A percentile compares a stretch with the other conserved stretches of the same genome.
Conservation (phyloP, 2,888 invertebrate species). For the Ctenicera cuprea region DNA sequence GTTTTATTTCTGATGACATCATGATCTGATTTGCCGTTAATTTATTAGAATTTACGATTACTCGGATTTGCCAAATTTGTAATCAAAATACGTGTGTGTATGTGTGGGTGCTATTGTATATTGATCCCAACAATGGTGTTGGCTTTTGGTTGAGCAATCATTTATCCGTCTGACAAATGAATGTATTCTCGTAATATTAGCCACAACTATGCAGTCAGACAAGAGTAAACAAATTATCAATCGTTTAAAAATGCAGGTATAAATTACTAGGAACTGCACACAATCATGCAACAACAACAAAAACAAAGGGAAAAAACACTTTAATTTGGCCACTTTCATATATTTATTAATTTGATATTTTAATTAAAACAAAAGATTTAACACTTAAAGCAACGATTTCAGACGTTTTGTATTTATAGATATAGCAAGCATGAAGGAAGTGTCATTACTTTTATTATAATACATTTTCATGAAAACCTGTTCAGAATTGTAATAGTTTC, state of each 20-base stretch:
- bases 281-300: too few species aligned
- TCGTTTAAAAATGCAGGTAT: conserved; percentile 17
- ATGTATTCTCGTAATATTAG: not conserved
- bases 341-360: too few species aligned
- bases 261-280: not conserved
- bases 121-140: not conserved
- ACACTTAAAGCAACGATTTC: too few species aligned
- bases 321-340: too few species aligned
- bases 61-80: not conserved
- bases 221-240: conserved; percentile 14
- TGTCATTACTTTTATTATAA: too few species aligned
- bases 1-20: not conserved
- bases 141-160: not conserved
- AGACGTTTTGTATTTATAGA: too few species aligned
- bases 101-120: not conserved
- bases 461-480: too few species aligned
- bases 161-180: not conserved
- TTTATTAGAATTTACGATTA: conserved; percentile 4
- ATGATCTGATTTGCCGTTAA: not conserved
- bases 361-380: too few species aligned
- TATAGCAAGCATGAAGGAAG: too few species aligned
- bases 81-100: conserved; percentile 1
- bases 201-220: conserved; percentile 2
- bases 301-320: too few species aligned
- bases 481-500: too few species aligned